phyloP scores from a whole-genome alignment of 2,113 vertebrate species.

The Genyomyrus donnyi region DNA sequence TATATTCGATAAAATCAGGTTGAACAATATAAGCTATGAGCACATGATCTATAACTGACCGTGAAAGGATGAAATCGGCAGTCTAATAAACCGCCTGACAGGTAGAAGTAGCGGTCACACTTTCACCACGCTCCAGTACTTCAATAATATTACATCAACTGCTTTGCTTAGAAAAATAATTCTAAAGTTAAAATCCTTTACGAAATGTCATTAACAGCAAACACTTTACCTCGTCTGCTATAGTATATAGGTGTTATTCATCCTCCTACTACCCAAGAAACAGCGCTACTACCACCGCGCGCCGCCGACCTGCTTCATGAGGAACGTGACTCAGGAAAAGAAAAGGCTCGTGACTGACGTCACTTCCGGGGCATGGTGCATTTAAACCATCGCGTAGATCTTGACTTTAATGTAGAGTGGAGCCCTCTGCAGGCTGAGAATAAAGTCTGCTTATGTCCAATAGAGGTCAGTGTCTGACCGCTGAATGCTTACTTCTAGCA shows the following conservation, averaged over 20 bases:
- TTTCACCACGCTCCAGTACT: background rate
- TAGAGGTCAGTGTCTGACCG: slow-evolving; percentile 17
- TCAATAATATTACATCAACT: background rate
- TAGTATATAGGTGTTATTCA: background rate
- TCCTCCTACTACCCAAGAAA: background rate
- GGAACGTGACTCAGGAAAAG: slow-evolving; percentile 24
- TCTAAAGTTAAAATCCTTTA: background rate
- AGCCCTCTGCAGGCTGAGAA: background rate
- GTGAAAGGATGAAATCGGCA: background rate
- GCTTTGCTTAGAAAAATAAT: background rate
- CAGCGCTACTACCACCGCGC: background rate
- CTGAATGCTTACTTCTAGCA: background rate
- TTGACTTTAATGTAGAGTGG: background rate
- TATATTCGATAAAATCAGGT: background rate
- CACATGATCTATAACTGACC: background rate
- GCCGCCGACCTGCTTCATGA: slow-evolving; percentile 1
- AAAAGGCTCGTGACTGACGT: slow-evolving; percentile 43
- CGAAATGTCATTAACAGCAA: background rate
- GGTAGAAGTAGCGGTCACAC: background rate
- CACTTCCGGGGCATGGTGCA: slow-evolving; percentile 40
- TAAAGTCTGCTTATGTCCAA: background rate
- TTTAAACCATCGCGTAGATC: background rate
- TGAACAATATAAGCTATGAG: background rate
- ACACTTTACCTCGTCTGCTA: background rate
- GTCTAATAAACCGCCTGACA: background rate